Evolutionary conservation across 2,888 invertebrate species (phyloP).

Genomic region (Drosophila recens): DNA sequence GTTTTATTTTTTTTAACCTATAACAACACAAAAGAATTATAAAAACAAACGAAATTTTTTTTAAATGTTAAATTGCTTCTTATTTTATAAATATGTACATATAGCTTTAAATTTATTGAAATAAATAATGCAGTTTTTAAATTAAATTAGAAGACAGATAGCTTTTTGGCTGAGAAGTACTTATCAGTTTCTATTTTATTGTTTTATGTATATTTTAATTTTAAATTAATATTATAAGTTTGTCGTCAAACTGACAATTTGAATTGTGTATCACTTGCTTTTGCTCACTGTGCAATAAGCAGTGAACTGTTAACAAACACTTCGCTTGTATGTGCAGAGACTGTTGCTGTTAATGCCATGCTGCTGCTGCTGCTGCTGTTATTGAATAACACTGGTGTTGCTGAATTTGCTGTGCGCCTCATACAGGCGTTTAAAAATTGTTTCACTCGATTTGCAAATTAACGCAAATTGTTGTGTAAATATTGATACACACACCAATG

Average conservation of each 20-base stretch:
- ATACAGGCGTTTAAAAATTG: constrained; percentile 66
- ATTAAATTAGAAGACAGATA: too few relatives aligned
- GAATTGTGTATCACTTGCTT: background rate
- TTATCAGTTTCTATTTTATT: too few relatives aligned
- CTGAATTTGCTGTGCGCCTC: constrained; percentile 58
- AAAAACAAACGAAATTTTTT: too few relatives aligned
- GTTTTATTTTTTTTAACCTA: too few relatives aligned
- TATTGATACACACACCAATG: constrained; percentile 25
- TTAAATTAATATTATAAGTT: too few relatives aligned
- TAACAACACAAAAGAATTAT: too few relatives aligned
- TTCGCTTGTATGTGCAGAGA: background rate
- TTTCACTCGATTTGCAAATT: constrained; percentile 62
- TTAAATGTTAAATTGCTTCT: too few relatives aligned
- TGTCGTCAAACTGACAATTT: background rate
- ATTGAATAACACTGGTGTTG: constrained; percentile 17
- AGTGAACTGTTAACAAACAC: constrained; percentile 24
- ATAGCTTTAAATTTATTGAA: too few relatives aligned
- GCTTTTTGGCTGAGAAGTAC: too few relatives aligned
- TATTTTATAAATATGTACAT: too few relatives aligned
- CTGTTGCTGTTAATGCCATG: constrained; percentile 30
- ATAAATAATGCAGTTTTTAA: too few relatives aligned
- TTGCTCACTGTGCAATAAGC: constrained; percentile 21
- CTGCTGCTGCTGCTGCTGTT: constrained; percentile 10
- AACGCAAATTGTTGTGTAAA: constrained; percentile 46
- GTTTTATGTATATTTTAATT: too few relatives aligned